Conservation (phyloP, 2,113 vertebrate species). For the Ophiodon elongatus region DNA sequence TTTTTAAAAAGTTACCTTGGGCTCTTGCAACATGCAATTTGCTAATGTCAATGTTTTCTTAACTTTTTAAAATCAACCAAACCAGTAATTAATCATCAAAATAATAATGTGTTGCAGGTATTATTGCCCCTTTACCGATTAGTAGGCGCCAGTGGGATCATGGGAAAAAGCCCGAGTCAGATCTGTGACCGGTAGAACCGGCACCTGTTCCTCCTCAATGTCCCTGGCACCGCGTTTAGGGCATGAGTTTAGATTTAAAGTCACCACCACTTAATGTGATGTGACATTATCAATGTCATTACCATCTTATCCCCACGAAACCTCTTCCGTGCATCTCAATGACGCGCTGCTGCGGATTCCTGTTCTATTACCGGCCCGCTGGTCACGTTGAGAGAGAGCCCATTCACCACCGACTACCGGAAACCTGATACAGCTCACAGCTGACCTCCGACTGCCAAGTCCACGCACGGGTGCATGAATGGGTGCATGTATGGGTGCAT, state of each 20-base stretch:
- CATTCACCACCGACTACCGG: slow-evolving; percentile 19
- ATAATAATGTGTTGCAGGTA: neutral
- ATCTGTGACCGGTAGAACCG: neutral
- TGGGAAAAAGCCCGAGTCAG: neutral
- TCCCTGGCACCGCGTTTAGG: neutral
- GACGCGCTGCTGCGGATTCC: neutral
- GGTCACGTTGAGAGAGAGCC: neutral
- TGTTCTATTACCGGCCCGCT: neutral
- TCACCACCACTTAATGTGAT: slow-evolving; percentile 1
- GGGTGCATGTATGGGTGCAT: neutral
- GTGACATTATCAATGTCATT: slow-evolving; percentile 19
- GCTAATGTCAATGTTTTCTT: neutral
- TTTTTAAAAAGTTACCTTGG: neutral
- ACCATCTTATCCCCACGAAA: neutral
- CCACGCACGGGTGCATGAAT: neutral
- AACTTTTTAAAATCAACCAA: neutral
- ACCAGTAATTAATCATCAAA: neutral
- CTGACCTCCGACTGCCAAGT: slow-evolving; percentile 18
- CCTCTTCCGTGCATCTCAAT: neutral
- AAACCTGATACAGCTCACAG: slow-evolving; percentile 34
- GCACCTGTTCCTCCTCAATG: slow-evolving; percentile 14
- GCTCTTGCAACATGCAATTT: neutral
- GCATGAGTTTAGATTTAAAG: neutral
- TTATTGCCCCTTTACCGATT: neutral
- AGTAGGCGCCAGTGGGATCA: neutral